phyloP scores from a whole-genome alignment of 2,797 vertebrate species.

The Echeneis naucrates region DNA sequence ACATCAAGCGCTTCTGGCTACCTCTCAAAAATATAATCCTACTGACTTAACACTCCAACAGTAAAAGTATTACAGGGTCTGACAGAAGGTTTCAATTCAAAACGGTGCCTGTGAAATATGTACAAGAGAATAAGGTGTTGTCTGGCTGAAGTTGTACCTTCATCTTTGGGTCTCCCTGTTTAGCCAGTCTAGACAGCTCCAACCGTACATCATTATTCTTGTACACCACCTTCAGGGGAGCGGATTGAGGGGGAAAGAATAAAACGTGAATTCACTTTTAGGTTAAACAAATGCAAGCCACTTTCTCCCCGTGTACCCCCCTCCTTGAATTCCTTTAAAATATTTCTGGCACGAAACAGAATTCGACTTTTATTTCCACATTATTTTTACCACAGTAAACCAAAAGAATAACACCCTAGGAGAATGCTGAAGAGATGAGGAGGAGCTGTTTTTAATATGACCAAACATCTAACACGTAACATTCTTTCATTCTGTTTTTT shows the following conservation, averaged over 20 bases:
- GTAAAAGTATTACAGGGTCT: conserved; percentile 22
- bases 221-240: conserved; percentile 91
- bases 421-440: background rate
- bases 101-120: conserved; percentile 33
- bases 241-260: conserved; percentile 8
- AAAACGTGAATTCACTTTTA: conserved; percentile 37
- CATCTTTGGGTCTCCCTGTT: conserved; percentile 98
- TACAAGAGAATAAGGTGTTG: conserved; percentile 46
- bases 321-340: conserved; percentile 18
- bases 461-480: conserved; percentile 21
- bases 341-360: background rate
- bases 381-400: background rate
- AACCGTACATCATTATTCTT: conserved; percentile 99
- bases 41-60: conserved; percentile 52
- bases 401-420: conserved; percentile 11
- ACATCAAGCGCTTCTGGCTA: conserved; percentile 52
- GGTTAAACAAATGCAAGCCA: background rate
- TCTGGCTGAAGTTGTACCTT: conserved; percentile 79
- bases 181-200: conserved; percentile 96
- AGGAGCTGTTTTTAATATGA: conserved; percentile 21
- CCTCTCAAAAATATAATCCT: conserved; percentile 64
- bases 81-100: conserved; percentile 39
- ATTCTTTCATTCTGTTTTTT: too few relatives aligned
- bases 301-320: background rate
- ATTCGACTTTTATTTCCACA: background rate